Base-by-base conservation (phyloP, 1,140 invertebrate species). In the Brachionus calyciflorus region DNA sequence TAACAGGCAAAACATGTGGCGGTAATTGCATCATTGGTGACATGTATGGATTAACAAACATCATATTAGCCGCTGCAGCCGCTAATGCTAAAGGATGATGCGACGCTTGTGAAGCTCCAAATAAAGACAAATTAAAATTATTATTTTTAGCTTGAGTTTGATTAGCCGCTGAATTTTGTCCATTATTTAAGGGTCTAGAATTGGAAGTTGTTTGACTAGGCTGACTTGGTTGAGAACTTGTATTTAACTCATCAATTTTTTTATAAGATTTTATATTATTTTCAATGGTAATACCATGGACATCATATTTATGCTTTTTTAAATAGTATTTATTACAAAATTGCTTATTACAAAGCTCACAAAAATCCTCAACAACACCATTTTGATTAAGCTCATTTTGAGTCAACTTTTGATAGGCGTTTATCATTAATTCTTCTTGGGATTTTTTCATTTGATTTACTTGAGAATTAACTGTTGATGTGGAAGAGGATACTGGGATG, bases 261-360 rank as follows among this genome's bases (percentile, higher is more conserved):
- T 76, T 76, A 19, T 76, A 76, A 5, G 73, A 55, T 24, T 76
- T 76, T 0, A 76, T 76, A 41, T 76, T 76, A 24, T 48, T 63
- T 1, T 77, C 76, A 63, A 60, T 68, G 21, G 26, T 28, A 48
- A 77, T 60, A 24, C 76, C 76, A 51, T 77, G 76, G 7, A 77
- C 76, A 63, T 77, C 76, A 41, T 33, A 53, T 44, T 63, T 63
- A 48, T 77, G 76, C 33, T 77, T 77, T 51, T 48, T 63, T 2
- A 77, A 37, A 49, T 77, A 77, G 37, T 77, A 77, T 46, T 77
- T 77, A 63, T 77, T 77, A 37, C 76, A 77, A 46, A 77, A 77
- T 48, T 77, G 76, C 53, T 77, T 77, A n/a, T 77, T 53, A 49
- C 76, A 77, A 1, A 77, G 10, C 26, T 77, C 76, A 40, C 76